phyloP scores from a whole-genome alignment of 2,888 invertebrate species.

The Lochmaea capreae region DNA sequence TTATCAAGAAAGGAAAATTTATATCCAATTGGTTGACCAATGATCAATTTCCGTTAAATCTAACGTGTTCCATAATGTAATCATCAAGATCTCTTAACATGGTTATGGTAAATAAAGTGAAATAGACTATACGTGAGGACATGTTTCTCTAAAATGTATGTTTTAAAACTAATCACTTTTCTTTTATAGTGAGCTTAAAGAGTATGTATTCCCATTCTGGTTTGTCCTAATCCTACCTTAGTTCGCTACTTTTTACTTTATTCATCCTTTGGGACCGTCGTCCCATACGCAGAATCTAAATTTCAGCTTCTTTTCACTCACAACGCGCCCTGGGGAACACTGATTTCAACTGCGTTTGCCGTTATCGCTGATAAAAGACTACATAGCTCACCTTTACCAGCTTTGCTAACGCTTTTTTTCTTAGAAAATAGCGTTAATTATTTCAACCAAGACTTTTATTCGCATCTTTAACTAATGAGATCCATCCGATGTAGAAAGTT shows the following conservation, averaged over 20 bases:
- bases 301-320: conserved; percentile 61
- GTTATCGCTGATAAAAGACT: conserved; percentile 41
- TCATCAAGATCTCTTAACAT: not conserved
- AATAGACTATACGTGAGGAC: not conserved
- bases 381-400: conserved; percentile 33
- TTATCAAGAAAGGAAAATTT: no score
- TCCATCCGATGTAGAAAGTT: not conserved
- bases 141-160: not conserved
- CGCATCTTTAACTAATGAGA: not conserved
- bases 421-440: conserved; percentile 20
- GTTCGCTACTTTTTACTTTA: conserved; percentile 65
- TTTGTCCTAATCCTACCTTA: conserved; percentile 49
- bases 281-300: conserved; percentile 60
- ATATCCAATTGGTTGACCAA: not conserved
- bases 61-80: not conserved
- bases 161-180: conserved; percentile 14
- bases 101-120: not conserved
- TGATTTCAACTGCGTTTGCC: conserved; percentile 61
- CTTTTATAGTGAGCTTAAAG: conserved; percentile 9
- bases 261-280: conserved; percentile 64
- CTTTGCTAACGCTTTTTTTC: conserved; percentile 23
- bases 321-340: conserved; percentile 59
- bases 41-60: not conserved
- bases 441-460: not conserved
- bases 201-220: conserved; percentile 32